Base-by-base conservation (phyloP, 2,797 vertebrate species). In the Tinamus major region DNA sequence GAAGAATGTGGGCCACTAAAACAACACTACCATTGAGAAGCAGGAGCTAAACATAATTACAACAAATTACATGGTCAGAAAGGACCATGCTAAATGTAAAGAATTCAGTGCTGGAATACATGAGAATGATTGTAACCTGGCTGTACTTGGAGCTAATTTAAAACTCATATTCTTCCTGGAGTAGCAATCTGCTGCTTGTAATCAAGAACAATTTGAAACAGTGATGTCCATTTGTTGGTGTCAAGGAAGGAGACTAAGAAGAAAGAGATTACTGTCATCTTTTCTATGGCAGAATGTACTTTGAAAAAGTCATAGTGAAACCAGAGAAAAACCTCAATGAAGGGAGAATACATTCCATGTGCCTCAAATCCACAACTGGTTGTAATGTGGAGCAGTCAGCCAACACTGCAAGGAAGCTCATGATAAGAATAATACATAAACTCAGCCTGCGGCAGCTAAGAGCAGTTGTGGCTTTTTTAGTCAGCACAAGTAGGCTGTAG, bases 241-340 rank as follows among this genome's bases (percentile, higher is more conserved):
- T 81, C 77, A 68, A 61, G 51, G 64, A 81, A 94, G 79, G 79
- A 81, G 63, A 79, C 91, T 86, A 88, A 91, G 70, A 31, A 53
- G 56, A 89, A 88, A 92, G 86, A 91, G 74, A 90, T 86, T 85
- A 61, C 65, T 80, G 81, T 56, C 77, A 71, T 94, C 70, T 86
- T 93, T 84, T 77, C 62, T 61, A 93, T 64, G 41, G 61, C 33
- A 46, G 41, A 87, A 68, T n/a, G 31, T 74, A 11, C 63, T 96
- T 89, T 91, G 83, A 91, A 94, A 94, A 96, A 72, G 80, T 93
- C 93, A 79, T 53, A 61, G 67, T 35, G 31, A 95, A 64, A 90
- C 61, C 41, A 87, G 56, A 71, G 75, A 41, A 91, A 89, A 91
- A 69, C 35, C 63, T 70, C 82, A 67, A 70, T 27, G n/a, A 42